phyloP scores from a whole-genome alignment of 2,888 invertebrate species.

The Stictocephala bisonia region DNA sequence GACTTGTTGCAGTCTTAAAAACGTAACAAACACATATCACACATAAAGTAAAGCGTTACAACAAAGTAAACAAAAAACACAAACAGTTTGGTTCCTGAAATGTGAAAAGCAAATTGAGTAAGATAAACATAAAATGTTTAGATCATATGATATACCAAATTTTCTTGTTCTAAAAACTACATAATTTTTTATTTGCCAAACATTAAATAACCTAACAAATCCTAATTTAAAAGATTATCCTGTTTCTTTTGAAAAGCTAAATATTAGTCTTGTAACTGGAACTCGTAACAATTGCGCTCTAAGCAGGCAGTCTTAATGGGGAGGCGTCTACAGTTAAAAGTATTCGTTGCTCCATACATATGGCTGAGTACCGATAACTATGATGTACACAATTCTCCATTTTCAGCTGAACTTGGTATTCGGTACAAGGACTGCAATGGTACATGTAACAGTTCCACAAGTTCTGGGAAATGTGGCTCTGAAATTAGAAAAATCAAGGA shows the following conservation, averaged over 20 bases:
- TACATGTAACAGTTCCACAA: constrained; percentile 88
- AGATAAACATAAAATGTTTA: constrained; percentile 24
- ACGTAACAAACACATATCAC: too few relatives aligned
- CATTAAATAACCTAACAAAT: constrained; percentile 14
- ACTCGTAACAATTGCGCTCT: constrained; percentile 27
- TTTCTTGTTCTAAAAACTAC: neutral
- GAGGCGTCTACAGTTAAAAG: constrained; percentile 21
- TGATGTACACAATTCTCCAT: constrained; percentile 29
- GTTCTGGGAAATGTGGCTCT: constrained; percentile 86
- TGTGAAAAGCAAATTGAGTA: too few relatives aligned
- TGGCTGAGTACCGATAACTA: constrained; percentile 7
- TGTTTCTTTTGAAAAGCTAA: constrained; percentile 25
- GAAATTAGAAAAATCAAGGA: constrained; percentile 63
- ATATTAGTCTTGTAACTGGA: constrained; percentile 39
- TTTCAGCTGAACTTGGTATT: constrained; percentile 8
- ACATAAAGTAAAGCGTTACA: too few relatives aligned
- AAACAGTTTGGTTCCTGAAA: too few relatives aligned
- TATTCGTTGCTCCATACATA: constrained; percentile 18
- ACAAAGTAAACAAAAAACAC: too few relatives aligned
- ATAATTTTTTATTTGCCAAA: constrained; percentile 11
- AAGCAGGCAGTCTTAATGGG: constrained; percentile 46
- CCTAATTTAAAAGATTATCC: constrained; percentile 28
- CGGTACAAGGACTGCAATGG: constrained; percentile 86
- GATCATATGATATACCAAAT: neutral
- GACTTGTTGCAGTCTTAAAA: too few relatives aligned